Evolutionary conservation across 2,888 invertebrate species (phyloP).

Genomic region (Pseudeuparius sepicola): DNA sequence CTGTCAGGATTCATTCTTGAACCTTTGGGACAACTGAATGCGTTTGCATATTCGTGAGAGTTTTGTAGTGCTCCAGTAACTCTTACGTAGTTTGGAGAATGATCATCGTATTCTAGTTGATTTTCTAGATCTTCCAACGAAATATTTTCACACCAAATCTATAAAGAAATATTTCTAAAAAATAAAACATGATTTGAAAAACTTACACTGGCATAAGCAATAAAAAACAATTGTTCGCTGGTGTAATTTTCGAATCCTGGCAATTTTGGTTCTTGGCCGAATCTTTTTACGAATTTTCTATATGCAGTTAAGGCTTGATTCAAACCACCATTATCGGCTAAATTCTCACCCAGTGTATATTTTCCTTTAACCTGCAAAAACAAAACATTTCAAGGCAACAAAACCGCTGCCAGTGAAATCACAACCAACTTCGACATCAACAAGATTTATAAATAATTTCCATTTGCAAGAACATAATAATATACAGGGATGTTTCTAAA

Average conservation of each 20-base stretch:
- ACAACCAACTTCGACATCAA: no score
- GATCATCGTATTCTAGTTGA: conserved; percentile 56
- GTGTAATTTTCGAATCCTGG: conserved; percentile 65
- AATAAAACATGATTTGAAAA: not conserved
- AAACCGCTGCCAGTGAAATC: no score
- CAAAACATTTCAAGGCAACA: no score
- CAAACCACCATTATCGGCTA: conserved; percentile 76
- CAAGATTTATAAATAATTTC: no score
- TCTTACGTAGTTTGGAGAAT: conserved; percentile 61
- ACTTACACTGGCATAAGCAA: conserved; percentile 71
- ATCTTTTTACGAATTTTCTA: conserved; percentile 45
- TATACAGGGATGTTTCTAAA: no score
- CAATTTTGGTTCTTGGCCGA: conserved; percentile 52
- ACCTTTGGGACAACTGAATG: conserved; percentile 48
- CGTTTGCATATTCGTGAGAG: conserved; percentile 58
- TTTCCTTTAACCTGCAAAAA: conserved; percentile 59
- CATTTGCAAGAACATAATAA: no score
- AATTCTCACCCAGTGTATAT: conserved; percentile 68
- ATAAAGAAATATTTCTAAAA: conserved; percentile 24
- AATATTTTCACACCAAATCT: conserved; percentile 80
- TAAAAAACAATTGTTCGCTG: conserved; percentile 68
- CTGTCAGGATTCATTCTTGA: conserved; percentile 46
- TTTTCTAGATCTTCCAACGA: conserved; percentile 51
- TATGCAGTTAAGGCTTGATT: conserved; percentile 64
- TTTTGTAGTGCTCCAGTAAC: conserved; percentile 62